Conservation (phyloP, 2,113 vertebrate genomes). For the Lepidothrix coronata region DNA sequence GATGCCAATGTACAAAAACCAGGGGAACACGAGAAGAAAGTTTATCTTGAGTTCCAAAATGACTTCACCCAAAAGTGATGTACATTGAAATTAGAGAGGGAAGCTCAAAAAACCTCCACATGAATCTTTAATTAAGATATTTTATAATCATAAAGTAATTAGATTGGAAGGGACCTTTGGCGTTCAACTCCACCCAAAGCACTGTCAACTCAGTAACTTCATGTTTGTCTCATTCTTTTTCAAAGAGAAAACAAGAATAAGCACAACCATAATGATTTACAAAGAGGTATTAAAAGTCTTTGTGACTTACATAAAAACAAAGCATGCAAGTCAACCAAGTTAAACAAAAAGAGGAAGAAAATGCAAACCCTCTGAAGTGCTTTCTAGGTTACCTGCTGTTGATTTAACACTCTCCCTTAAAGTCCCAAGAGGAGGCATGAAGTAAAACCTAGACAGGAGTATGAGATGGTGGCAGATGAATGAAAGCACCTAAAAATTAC, state of each 20-base stretch:
- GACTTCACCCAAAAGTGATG: neutral
- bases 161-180: neutral
- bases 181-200: neutral
- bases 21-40: neutral
- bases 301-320: neutral
- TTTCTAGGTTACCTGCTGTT: neutral
- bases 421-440: neutral
- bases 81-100: neutral
- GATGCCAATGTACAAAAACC: neutral
- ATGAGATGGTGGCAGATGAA: neutral
- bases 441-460: neutral
- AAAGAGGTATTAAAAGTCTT: neutral
- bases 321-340: neutral
- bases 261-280: neutral
- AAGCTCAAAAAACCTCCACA: neutral
- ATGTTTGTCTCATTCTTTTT: neutral
- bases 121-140: neutral
- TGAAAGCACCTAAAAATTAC: neutral
- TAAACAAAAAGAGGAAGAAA: neutral
- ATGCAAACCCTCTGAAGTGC: neutral
- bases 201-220: neutral
- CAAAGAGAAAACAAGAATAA: neutral
- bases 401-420: neutral
- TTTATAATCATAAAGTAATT: neutral
- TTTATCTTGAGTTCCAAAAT: neutral